Conservation (phyloP, 2,113 vertebrate genomes). For the Phyllostomus discolor region DNA sequence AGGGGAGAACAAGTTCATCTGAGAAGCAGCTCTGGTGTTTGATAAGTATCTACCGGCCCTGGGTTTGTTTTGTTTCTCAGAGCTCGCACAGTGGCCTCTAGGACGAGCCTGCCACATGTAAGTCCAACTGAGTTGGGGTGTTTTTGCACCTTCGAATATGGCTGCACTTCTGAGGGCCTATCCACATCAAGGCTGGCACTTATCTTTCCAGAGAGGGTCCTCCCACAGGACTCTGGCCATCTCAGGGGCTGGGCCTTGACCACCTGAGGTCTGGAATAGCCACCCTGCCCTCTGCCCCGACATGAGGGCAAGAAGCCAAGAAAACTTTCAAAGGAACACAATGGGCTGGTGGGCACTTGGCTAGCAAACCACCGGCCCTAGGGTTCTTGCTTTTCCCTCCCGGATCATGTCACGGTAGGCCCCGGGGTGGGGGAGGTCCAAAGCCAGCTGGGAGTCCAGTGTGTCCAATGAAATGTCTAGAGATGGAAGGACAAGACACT, state of each 20-base stretch:
- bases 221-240: background rate
- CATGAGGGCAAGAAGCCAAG: background rate
- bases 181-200: background rate
- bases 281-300: background rate
- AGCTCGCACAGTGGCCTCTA: background rate
- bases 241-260: background rate
- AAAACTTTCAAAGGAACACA: background rate
- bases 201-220: background rate
- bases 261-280: background rate
- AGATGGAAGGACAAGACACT: background rate
- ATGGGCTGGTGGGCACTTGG: background rate
- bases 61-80: background rate
- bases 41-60: background rate
- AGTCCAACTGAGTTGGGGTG: background rate
- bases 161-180: background rate
- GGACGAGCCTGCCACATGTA: background rate
- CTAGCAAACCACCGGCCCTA: background rate
- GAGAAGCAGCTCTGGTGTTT: background rate
- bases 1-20: background rate
- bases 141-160: background rate
- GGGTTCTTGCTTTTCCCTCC: background rate
- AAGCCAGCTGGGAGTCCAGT: background rate
- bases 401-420: fast-evolving
- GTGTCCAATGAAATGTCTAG: background rate
- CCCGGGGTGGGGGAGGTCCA: background rate